Conservation (phyloP, 1,140 invertebrate genomes). For the Cataglyphis hispanica region DNA sequence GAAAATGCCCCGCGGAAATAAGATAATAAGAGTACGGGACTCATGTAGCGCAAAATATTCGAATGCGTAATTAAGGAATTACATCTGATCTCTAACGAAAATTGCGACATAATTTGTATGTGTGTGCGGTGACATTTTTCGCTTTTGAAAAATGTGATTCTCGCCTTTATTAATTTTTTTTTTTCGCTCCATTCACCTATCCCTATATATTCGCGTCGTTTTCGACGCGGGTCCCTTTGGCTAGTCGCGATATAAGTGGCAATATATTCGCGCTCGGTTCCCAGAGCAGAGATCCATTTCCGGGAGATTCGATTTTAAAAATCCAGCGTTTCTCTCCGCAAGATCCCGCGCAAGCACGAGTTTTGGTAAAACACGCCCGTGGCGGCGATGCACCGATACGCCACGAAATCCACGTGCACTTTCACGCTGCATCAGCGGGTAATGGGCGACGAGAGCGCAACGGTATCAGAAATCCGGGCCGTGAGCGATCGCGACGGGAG, state of each 20-base stretch:
- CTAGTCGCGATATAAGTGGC: constrained; percentile 40
- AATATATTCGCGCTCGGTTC: constrained; percentile 31
- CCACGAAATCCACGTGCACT: constrained; percentile 31
- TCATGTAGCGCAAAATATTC: neutral
- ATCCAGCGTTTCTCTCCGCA: neutral
- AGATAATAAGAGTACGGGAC: neutral
- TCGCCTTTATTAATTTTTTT: neutral
- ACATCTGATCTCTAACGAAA: neutral
- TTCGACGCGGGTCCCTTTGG: neutral
- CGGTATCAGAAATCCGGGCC: constrained; percentile 28
- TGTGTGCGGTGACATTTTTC: too few species aligned
- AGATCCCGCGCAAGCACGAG: neutral
- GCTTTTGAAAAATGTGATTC: neutral
- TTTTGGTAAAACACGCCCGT: constrained; percentile 38
- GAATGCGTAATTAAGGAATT: constrained; percentile 35
- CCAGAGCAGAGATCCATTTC: constrained; percentile 32
- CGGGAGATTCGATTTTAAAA: constrained; percentile 55
- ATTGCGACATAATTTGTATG: neutral
- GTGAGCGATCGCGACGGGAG: constrained; percentile 30
- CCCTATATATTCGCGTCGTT: neutral
- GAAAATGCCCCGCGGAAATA: neutral
- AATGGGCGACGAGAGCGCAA: constrained; percentile 9
- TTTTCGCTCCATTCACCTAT: neutral
- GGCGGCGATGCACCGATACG: constrained; percentile 53
- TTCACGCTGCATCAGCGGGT: constrained; percentile 56